Percentiles rank a stretch among this genome's conserved stretches.
These are phyloP conservation scores for Aselliscus stoliczkanus DNA, from an alignment of 2,797 vertebrate genomes.

Conservation along the genomic window DNA sequence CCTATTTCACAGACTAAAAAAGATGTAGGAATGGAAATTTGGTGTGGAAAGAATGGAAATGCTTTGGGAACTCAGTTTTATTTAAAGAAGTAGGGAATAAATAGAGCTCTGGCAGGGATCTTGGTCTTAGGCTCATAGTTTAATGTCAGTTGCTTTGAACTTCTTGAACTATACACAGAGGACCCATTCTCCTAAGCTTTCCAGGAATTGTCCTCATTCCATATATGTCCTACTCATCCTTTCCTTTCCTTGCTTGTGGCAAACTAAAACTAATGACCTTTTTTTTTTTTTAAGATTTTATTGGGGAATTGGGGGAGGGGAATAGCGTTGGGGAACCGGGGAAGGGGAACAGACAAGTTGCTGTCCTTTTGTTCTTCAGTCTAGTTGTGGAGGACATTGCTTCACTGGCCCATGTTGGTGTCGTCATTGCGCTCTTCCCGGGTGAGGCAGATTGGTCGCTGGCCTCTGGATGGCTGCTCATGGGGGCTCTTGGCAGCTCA, in stretches of 20 bases:
- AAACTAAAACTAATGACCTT: neutral
- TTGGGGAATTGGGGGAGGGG: no score
- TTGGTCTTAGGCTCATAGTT: neutral
- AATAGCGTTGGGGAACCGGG: no score
- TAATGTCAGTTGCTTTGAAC: conserved; percentile 20
- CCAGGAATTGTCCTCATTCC: conserved; percentile 20
- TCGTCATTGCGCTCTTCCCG: no score
- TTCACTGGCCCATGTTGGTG: no score
- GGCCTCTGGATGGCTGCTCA: no score
- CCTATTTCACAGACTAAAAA: conserved; percentile 5
- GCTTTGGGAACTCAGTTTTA: neutral
- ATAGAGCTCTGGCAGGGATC: neutral
- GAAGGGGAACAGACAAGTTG: no score
- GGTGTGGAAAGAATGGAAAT: neutral
- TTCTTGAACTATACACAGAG: neutral
- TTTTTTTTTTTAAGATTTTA: no score
- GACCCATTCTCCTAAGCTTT: conserved; percentile 4
- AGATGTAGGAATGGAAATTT: neutral
- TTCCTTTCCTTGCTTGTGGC: conserved; percentile 23
- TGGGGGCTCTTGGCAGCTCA: no score
- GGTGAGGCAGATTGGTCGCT: no score
- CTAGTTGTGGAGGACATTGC: no score
- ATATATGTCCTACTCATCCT: neutral
- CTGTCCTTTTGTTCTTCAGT: no score
- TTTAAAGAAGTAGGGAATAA: neutral